Evolutionary conservation across 2,797 vertebrate species (phyloP).

Genomic region (Phoeniculus purpureus): DNA sequence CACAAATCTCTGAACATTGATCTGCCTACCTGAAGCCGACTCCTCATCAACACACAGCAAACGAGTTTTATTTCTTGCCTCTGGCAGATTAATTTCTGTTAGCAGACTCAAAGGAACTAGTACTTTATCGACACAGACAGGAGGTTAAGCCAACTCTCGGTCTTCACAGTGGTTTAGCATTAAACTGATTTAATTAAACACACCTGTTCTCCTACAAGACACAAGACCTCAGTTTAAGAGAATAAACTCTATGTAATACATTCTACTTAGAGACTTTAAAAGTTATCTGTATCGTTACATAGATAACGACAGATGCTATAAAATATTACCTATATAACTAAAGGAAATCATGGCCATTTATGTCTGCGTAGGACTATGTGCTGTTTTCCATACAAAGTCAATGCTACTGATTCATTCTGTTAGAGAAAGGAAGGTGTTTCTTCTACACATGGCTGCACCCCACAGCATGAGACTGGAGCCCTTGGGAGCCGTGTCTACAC

Average conservation of each 20-base stretch:
- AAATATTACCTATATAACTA: background rate
- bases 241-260: background rate
- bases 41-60: background rate
- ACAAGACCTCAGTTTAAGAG: background rate
- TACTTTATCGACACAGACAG: background rate
- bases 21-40: background rate
- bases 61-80: background rate
- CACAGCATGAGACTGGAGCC: background rate
- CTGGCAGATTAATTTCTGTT: background rate
- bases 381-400: background rate
- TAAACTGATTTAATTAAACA: background rate
- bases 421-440: background rate
- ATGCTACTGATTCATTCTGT: background rate
- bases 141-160: background rate
- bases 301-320: background rate
- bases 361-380: background rate
- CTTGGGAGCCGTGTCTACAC: background rate
- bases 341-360: background rate
- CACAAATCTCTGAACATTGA: background rate
- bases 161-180: background rate
- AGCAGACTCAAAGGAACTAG: background rate
- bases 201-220: background rate
- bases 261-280: background rate
- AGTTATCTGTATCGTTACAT: background rate
- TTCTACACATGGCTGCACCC: accelerated